Percentiles rank a stretch among this genome's conserved stretches.
These are phyloP conservation scores for Tragelaphus buxtoni DNA, from an alignment of 2,113 vertebrate genomes.

Conservation along the genomic window DNA sequence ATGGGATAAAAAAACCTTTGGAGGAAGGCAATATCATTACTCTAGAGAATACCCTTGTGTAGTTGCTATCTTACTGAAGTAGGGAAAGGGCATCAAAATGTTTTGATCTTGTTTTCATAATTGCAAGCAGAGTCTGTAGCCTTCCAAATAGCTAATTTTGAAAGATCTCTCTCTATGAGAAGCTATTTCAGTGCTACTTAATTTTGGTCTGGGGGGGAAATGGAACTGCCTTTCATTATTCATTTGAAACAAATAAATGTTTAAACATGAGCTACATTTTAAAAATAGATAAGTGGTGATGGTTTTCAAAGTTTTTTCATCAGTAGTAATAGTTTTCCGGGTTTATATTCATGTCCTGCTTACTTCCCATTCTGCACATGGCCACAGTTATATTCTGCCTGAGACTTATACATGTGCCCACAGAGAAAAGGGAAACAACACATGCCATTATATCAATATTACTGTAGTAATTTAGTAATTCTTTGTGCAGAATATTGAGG, in stretches of 20 bases:
- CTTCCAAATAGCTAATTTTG: slow-evolving; percentile 57
- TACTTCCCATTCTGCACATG: neutral
- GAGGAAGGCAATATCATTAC: slow-evolving; percentile 61
- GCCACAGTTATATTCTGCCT: neutral
- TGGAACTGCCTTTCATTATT: slow-evolving; percentile 52
- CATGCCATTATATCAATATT: neutral
- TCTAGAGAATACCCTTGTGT: slow-evolving; percentile 45
- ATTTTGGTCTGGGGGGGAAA: slow-evolving; percentile 40
- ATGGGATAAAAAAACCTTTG: slow-evolving; percentile 51
- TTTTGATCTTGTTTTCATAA: slow-evolving; percentile 62
- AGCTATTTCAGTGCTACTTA: slow-evolving; percentile 34
- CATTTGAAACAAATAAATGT: slow-evolving; percentile 68
- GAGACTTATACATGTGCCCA: neutral
- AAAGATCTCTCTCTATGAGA: slow-evolving; percentile 23
- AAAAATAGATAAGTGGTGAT: slow-evolving; percentile 57
- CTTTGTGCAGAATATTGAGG: neutral
- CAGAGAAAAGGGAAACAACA: neutral
- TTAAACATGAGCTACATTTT: slow-evolving; percentile 55
- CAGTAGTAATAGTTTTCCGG: neutral
- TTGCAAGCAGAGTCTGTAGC: slow-evolving; percentile 17
- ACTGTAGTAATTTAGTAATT: neutral
- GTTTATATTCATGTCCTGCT: neutral
- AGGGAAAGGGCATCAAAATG: slow-evolving; percentile 43
- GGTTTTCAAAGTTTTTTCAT: slow-evolving; percentile 24
- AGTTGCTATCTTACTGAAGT: slow-evolving; percentile 31